Evolutionary conservation across 2,797 vertebrate genomes (phyloP).

Genomic region (Aphelocoma californica): DNA sequence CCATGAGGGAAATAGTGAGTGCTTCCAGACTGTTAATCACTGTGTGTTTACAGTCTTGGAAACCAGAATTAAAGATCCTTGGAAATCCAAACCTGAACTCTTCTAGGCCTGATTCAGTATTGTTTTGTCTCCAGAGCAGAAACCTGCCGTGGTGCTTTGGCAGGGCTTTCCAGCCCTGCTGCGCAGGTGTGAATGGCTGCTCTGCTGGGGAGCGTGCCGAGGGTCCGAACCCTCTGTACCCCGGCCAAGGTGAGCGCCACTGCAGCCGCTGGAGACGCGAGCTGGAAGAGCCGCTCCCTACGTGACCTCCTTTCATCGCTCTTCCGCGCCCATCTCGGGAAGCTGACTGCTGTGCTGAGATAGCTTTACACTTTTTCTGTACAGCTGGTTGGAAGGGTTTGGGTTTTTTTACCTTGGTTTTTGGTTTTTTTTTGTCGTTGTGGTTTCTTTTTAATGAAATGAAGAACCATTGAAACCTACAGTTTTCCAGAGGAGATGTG

Average conservation of each 20-base stretch:
- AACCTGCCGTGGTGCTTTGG: not conserved
- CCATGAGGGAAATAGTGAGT: not conserved
- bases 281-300: not conserved
- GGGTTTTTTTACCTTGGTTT: not conserved
- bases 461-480: not conserved
- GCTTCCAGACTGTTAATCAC: conserved; percentile 50
- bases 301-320: conserved; percentile 15
- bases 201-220: not conserved
- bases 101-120: not conserved
- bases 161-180: not conserved
- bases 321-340: not conserved
- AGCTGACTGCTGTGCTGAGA: not conserved
- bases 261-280: not conserved
- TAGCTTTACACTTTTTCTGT: not conserved
- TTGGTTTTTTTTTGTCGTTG: no score
- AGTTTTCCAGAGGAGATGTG: not conserved
- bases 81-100: not conserved
- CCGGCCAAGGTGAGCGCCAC: not conserved
- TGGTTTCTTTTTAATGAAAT: not conserved
- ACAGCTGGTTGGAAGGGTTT: not conserved
- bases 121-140: not conserved
- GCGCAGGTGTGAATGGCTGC: not conserved
- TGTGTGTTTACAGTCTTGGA: conserved; percentile 9
- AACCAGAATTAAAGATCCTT: not conserved
- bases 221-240: not conserved